Evolutionary conservation across 2,113 vertebrate genomes (phyloP).

Genomic region (Amia ocellicauda): DNA sequence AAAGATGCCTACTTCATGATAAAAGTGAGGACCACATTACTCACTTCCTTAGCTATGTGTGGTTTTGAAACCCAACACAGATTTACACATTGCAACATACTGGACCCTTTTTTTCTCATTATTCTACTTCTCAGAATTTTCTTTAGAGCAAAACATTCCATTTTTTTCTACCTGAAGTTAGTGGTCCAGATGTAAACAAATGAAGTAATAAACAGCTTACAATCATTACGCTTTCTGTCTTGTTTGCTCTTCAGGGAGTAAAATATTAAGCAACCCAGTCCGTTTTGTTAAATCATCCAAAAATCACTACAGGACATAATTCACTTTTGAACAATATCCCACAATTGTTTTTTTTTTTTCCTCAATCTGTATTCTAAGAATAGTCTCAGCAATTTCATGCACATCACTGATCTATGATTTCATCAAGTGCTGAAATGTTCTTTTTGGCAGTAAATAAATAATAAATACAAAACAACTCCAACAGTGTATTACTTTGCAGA

Average conservation of each 20-base stretch:
- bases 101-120: constrained; percentile 39
- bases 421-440: too few species aligned
- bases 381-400: too few species aligned
- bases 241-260: background rate
- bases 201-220: background rate
- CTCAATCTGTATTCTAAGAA: too few species aligned
- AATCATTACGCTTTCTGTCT: background rate
- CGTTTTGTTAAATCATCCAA: background rate
- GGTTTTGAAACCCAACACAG: constrained; percentile 59
- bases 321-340: background rate
- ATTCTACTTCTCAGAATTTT: background rate
- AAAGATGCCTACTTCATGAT: background rate
- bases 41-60: constrained; percentile 59
- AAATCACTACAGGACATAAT: background rate
- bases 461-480: too few species aligned
- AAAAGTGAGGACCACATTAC: constrained; percentile 39
- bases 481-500: too few species aligned
- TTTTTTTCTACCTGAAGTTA: constrained; percentile 8
- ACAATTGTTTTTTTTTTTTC: background rate
- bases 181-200: background rate
- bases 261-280: background rate
- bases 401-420: too few species aligned
- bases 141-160: background rate
- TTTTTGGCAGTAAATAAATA: too few species aligned
- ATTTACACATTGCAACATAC: constrained; percentile 46